Percentiles rank a stretch among this genome's conserved stretches.
Conservation (phyloP, 2,113 vertebrate species). For the Melanostigma gelatinosum region DNA sequence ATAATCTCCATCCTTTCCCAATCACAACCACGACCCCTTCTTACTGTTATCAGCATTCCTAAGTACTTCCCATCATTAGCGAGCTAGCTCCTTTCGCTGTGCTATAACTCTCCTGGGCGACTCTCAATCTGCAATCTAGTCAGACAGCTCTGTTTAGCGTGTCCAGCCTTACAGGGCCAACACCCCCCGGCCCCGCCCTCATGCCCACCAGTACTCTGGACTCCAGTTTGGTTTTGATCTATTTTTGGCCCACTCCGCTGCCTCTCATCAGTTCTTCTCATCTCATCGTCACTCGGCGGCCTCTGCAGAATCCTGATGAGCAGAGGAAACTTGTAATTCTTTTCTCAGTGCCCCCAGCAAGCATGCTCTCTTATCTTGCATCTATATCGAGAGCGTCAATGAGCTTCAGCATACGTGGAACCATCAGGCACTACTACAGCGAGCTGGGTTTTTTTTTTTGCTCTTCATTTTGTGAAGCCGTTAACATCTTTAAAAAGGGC, state of each 20-base stretch:
- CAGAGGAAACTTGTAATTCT: conserved; percentile 28
- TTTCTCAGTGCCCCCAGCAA: conserved; percentile 20
- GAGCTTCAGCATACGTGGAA: conserved; percentile 17
- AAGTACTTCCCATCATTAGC: conserved; percentile 60
- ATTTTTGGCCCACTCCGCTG: conserved; percentile 62
- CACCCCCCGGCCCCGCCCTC: conserved; percentile 8
- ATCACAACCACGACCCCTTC: conserved; percentile 57
- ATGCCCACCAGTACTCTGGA: conserved; percentile 50
- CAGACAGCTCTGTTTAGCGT: conserved; percentile 62
- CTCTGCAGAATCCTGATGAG: conserved; percentile 70
- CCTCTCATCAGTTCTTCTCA: conserved; percentile 69
- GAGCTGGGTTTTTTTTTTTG: conserved; percentile 12
- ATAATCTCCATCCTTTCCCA: conserved; percentile 52
- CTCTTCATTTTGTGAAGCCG: conserved; percentile 15
- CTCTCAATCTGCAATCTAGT: conserved; percentile 58
- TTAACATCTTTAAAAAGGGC: conserved; percentile 54
- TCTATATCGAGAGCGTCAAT: conserved; percentile 22
- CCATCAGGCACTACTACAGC: conserved; percentile 14
- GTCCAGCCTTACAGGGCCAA: conserved; percentile 52
- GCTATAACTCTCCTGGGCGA: conserved; percentile 30
- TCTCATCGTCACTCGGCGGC: conserved; percentile 47
- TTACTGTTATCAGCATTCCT: conserved; percentile 62
- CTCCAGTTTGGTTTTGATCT: conserved; percentile 70
- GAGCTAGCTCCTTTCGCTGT: conserved; percentile 14
- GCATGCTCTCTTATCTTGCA: conserved; percentile 16